Base-by-base conservation (phyloP, 2,113 vertebrate species). In the Onychorhynchus coronatus region DNA sequence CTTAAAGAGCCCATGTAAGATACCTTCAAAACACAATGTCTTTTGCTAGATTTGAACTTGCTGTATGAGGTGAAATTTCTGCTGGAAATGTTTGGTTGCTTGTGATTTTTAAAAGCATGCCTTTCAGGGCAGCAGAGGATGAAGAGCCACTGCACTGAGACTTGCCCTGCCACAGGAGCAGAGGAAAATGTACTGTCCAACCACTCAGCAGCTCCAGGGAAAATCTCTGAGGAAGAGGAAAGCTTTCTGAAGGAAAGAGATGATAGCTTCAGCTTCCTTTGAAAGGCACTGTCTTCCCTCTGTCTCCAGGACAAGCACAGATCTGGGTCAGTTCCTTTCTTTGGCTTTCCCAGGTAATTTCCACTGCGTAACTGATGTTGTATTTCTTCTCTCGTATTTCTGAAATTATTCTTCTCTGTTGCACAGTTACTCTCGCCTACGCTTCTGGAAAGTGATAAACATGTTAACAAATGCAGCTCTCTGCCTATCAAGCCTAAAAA, bases 401-500 rank as follows among this genome's bases (percentile, higher is more conserved):
- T 56, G 50, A 85, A 85, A 85, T 71, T n/a, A 39, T 17, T 58
- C 67, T 85, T 65, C 14, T n/a, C 72, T 76, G 21, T 70, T 82
- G 50, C 0, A 0, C 62, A 52, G 17, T 85, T 68, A 79, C 41
- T 53, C 41, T 85, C 1, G 0, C n/a, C n/a, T 71, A 28, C 1
- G 1, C 73, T 80, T 83, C 67, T 77, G 19, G 12, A 85, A 71
- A 89, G 62, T 24, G 65, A 85, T 73, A 66, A 93, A 93, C 62
- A 73, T 24, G 33, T 74, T 63, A 85, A 70, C 37, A 85, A 83
- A 77, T 37, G 39, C 35, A 90, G 19, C 22, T 61, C 11, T 56
- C 67, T 77, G 55, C 24, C 63, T 83, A 77, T 83, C 63, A 83
- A 90, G 88, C 19, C 10, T 59, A 10, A 35, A 94, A 85, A 85